Evolutionary conservation across 2,888 invertebrate species (phyloP).

Genomic region (Polietes domitor): DNA sequence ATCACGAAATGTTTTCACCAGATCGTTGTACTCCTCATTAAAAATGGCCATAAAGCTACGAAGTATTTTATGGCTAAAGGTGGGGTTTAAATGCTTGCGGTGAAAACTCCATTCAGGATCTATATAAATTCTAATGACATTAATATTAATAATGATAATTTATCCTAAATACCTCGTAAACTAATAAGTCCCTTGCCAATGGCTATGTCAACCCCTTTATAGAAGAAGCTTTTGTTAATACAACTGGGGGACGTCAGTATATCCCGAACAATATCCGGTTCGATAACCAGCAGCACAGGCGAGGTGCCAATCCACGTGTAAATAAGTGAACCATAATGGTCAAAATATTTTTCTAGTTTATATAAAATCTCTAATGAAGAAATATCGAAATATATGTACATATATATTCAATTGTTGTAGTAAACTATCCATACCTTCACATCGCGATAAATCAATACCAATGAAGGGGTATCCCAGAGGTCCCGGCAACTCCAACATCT

Average conservation of each 20-base stretch:
- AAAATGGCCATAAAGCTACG: slow-evolving; percentile 77
- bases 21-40: slow-evolving; percentile 72
- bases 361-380: slow-evolving; percentile 71
- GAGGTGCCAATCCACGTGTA: slow-evolving; percentile 78
- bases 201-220: slow-evolving; percentile 76
- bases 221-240: slow-evolving; percentile 76
- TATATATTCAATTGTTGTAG: too few species aligned
- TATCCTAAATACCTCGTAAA: slow-evolving; percentile 69
- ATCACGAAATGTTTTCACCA: slow-evolving; percentile 69
- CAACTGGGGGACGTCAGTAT: slow-evolving; percentile 77
- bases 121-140: slow-evolving; percentile 10
- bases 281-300: slow-evolving; percentile 76
- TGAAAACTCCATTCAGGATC: slow-evolving; percentile 77
- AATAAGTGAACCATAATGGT: slow-evolving; percentile 72
- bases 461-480: too few species aligned
- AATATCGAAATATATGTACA: too few species aligned
- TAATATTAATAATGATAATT: too few species aligned
- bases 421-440: too few species aligned
- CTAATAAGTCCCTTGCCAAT: slow-evolving; percentile 76
- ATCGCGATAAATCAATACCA: too few species aligned
- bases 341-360: slow-evolving; percentile 68
- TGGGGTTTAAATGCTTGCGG: slow-evolving; percentile 77
- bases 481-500: too few species aligned
- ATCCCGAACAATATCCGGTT: slow-evolving; percentile 75
- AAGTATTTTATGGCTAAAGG: slow-evolving; percentile 76